phyloP scores from a whole-genome alignment of 2,797 vertebrate genomes.

The Scolopax rusticola region DNA sequence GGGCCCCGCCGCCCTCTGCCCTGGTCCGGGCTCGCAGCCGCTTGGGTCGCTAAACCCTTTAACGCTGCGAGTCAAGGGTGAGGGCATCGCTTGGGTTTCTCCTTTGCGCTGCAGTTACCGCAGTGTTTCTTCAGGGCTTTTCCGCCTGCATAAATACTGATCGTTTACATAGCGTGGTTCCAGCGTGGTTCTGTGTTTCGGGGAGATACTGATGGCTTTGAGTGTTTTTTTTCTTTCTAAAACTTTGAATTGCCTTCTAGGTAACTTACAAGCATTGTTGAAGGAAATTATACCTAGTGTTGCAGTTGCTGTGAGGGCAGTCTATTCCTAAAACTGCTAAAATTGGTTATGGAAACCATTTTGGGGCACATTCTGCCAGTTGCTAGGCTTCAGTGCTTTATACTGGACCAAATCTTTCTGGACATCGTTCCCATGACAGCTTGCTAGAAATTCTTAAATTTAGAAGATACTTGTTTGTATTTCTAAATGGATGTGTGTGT shows the following conservation, averaged over 20 bases:
- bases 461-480: neutral
- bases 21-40: rapidly evolving
- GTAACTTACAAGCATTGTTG: neutral
- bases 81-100: rapidly evolving
- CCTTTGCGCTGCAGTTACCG: rapidly evolving
- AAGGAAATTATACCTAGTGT: rapidly evolving
- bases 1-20: neutral
- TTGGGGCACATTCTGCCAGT: rapidly evolving
- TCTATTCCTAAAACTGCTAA: neutral
- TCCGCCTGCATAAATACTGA: rapidly evolving
- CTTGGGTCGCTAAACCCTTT: rapidly evolving
- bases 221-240: neutral
- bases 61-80: rapidly evolving
- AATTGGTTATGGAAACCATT: neutral
- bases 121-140: neutral
- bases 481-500: neutral
- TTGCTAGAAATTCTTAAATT: neutral
- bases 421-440: rapidly evolving
- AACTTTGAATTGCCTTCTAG: neutral
- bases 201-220: neutral
- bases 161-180: too few relatives aligned
- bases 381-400: neutral
- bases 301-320: neutral
- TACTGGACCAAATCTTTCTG: neutral
- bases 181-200: rapidly evolving